Evolutionary conservation across 1,140 invertebrate genomes (phyloP).

Genomic region (Dufourea novaeangliae): DNA sequence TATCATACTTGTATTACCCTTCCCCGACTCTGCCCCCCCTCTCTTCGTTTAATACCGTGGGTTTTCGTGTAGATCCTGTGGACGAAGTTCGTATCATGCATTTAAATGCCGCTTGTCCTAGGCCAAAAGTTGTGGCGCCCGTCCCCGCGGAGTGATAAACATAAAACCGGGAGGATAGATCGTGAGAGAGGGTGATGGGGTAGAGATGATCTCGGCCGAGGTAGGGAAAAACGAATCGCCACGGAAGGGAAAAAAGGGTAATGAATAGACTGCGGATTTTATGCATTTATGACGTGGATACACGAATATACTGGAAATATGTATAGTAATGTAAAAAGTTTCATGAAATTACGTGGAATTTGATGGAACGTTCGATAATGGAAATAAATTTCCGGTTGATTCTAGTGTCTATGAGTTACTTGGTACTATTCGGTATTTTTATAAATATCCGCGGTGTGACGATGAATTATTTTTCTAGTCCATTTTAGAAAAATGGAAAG

Average conservation of each 20-base stretch:
- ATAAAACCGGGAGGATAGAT: constrained; percentile 19
- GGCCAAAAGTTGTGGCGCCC: not conserved
- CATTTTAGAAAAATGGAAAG: no score
- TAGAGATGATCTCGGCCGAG: not conserved
- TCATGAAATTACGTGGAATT: no score
- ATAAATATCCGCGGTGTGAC: no score
- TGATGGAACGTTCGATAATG: no score
- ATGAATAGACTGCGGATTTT: no score
- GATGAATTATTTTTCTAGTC: no score
- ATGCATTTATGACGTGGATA: no score
- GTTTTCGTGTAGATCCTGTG: not conserved
- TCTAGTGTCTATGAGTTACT: no score
- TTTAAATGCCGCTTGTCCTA: constrained; percentile 38
- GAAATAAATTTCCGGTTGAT: no score
- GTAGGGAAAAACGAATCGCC: not conserved
- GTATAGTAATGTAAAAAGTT: no score
- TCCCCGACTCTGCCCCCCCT: not conserved
- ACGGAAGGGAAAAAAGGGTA: not conserved
- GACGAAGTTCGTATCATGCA: constrained; percentile 30
- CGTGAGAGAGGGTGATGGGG: constrained; percentile 8
- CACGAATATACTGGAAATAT: no score
- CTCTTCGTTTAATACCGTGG: not conserved
- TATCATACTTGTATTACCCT: not conserved
- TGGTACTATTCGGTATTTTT: no score
- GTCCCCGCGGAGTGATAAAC: constrained; percentile 41